Percentiles rank a stretch among this genome's conserved stretches.
Evolutionary conservation across 1,140 invertebrate genomes (phyloP).

Genomic region (honey bee (Apis mellifera)): DNA sequence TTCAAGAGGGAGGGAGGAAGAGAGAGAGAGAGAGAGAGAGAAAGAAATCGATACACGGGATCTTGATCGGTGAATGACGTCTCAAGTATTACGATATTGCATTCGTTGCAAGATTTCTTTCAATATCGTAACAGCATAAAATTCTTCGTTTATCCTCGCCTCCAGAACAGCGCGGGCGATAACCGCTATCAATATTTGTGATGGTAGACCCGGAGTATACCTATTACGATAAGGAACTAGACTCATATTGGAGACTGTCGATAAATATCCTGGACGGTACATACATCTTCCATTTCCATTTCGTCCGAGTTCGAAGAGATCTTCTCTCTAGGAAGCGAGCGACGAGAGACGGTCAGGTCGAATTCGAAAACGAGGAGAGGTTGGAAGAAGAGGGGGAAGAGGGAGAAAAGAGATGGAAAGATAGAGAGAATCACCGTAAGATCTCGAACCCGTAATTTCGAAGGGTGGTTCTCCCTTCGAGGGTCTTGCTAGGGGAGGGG

Average conservation of each 20-base stretch:
- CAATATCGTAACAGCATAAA: not conserved
- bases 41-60: constrained; percentile 5
- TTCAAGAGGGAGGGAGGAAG: not conserved
- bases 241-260: not conserved
- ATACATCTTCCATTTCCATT: not conserved
- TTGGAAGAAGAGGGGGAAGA: not conserved
- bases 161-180: not conserved
- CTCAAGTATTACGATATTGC: not conserved
- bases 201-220: not conserved
- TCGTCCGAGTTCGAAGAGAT: not conserved
- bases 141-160: not conserved
- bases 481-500: not conserved
- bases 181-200: not conserved
- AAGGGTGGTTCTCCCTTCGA: not conserved
- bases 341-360: not conserved
- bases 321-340: not conserved
- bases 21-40: no score
- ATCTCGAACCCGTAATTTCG: constrained; percentile 60
- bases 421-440: constrained; percentile 9
- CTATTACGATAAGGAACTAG: constrained; percentile 4
- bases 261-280: not conserved
- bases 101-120: constrained; percentile 4
- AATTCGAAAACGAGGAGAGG: not conserved
- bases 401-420: not conserved
- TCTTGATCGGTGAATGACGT: not conserved